Percentiles rank a stretch among this genome's conserved stretches.
Conservation (phyloP, 2,797 vertebrate genomes). For the Poecile montanus region DNA sequence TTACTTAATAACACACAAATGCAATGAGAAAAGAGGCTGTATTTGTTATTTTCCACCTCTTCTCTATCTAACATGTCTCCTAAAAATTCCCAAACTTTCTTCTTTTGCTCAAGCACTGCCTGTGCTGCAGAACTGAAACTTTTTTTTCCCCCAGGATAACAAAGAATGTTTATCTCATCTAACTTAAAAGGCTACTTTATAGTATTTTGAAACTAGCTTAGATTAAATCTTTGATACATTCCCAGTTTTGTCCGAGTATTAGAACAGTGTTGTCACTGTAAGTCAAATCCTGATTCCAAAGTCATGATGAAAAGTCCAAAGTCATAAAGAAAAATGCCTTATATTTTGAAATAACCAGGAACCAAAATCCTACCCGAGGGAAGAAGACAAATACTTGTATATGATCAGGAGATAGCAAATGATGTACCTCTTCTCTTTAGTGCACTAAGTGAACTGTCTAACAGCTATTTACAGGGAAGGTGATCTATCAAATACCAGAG, state of each 20-base stretch:
- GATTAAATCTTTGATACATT: background rate
- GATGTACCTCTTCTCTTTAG: background rate
- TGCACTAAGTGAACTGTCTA: background rate
- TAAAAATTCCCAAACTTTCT: background rate
- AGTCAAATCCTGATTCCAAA: background rate
- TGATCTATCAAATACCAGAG: background rate
- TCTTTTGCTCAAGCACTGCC: background rate
- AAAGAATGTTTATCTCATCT: background rate
- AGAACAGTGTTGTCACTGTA: background rate
- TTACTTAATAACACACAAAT: background rate
- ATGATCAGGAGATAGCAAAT: background rate
- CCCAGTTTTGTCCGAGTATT: background rate
- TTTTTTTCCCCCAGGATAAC: background rate
- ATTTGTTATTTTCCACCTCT: background rate
- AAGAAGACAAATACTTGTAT: background rate
- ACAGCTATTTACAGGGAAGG: background rate
- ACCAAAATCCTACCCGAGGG: background rate
- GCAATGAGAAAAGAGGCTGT: background rate
- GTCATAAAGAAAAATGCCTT: background rate
- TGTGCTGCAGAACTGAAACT: background rate
- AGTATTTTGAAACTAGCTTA: background rate
- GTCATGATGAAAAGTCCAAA: background rate
- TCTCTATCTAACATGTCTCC: background rate
- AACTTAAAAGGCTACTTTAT: background rate
- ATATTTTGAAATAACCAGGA: background rate